These are phyloP conservation scores for Acanthurus leucopareius DNA, from an alignment of 2,797 vertebrate species.

Conservation along the genomic window DNA sequence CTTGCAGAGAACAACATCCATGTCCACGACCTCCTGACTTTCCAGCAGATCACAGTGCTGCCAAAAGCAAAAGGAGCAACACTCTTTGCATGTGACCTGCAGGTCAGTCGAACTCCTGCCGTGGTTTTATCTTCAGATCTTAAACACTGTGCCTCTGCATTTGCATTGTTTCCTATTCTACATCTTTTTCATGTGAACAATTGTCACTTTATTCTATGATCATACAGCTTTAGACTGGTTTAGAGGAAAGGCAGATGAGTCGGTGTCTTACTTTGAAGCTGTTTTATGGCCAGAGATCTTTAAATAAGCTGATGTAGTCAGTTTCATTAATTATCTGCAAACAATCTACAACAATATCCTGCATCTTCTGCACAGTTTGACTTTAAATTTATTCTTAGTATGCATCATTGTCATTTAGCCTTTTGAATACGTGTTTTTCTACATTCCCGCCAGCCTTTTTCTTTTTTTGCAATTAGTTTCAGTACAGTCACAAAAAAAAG, in stretches of 20 bases:
- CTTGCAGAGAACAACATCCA: conserved; percentile 96
- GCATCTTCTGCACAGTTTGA: too few species aligned
- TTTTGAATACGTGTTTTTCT: too few species aligned
- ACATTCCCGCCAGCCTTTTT: too few species aligned
- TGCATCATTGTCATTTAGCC: too few species aligned
- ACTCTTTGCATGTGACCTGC: conserved; percentile 95
- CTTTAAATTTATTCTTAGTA: too few species aligned
- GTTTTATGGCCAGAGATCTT: background rate
- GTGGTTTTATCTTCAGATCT: too few species aligned
- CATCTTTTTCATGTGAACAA: background rate
- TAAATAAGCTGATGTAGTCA: background rate
- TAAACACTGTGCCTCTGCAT: background rate
- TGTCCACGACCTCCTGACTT: conserved; percentile 97
- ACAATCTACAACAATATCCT: too few species aligned
- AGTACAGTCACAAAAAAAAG: background rate
- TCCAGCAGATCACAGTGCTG: conserved; percentile 97
- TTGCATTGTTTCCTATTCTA: background rate
- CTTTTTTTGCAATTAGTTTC: too few species aligned
- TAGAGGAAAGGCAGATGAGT: background rate
- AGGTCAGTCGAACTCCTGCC: conserved; percentile 82
- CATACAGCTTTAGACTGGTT: too few species aligned
- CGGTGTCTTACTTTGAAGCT: background rate
- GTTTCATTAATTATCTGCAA: background rate
- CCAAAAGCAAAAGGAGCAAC: conserved; percentile 96
- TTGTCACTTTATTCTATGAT: background rate